A percentile compares a stretch with the other conserved stretches of the same genome.
Evolutionary conservation across 2,113 vertebrate genomes (phyloP).

Genomic region (Myiozetetes cayanensis): DNA sequence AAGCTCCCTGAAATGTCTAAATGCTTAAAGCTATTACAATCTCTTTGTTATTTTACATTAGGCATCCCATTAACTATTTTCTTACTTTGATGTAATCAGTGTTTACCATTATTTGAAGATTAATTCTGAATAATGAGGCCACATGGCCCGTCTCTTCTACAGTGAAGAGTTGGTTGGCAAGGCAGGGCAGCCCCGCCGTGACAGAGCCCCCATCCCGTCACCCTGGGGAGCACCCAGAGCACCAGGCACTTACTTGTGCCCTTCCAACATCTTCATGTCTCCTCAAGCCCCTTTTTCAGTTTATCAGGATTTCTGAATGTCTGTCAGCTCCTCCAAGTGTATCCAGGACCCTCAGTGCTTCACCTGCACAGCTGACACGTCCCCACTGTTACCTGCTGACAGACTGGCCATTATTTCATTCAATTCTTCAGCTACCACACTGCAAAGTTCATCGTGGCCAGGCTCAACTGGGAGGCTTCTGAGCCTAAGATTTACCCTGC

Average conservation of each 20-base stretch:
- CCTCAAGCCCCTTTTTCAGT: not conserved
- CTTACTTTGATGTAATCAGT: conserved; percentile 27
- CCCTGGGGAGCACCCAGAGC: not conserved
- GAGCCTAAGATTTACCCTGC: not conserved
- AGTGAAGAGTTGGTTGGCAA: not conserved
- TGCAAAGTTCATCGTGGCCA: not conserved
- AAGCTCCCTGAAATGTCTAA: conserved; percentile 45
- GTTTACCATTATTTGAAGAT: conserved; percentile 32
- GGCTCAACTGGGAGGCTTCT: not conserved
- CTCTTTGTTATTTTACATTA: conserved; percentile 44
- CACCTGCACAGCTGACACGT: not conserved
- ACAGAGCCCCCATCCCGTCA: not conserved
- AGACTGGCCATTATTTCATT: not conserved
- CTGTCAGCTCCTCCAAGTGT: not conserved
- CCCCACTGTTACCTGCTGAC: not conserved
- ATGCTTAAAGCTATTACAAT: conserved; percentile 53
- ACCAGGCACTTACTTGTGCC: too few species aligned
- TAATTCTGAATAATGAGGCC: conserved; percentile 3
- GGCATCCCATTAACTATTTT: conserved; percentile 52
- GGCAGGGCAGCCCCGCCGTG: not conserved
- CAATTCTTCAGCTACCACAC: not conserved
- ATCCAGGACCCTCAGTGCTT: not conserved
- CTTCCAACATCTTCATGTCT: accelerated
- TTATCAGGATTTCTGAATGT: not conserved
- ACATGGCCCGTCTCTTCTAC: not conserved